Conservation (phyloP, 1,140 invertebrate species). For the Cepaea nemoralis region DNA sequence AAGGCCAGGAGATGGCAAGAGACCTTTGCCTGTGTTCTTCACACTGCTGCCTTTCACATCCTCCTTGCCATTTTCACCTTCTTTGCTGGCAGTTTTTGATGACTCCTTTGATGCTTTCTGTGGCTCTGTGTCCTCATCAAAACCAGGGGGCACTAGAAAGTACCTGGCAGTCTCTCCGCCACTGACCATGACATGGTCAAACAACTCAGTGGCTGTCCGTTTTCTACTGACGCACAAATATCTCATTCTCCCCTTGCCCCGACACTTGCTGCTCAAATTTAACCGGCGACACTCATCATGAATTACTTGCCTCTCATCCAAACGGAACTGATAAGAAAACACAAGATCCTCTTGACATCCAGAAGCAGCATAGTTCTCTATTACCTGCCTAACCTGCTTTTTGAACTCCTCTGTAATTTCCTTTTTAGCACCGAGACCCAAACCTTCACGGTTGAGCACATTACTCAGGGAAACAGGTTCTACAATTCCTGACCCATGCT, state of each 20-base stretch:
- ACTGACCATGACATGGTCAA: slow-evolving; percentile 63
- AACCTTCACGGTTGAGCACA: slow-evolving; percentile 60
- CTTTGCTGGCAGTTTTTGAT: neutral
- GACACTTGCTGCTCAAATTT: slow-evolving; percentile 76
- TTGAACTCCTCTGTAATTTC: slow-evolving; percentile 55
- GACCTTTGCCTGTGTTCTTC: neutral
- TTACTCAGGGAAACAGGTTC: slow-evolving; percentile 74
- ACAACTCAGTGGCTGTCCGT: slow-evolving; percentile 60
- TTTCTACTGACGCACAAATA: slow-evolving; percentile 74
- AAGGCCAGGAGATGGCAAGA: neutral
- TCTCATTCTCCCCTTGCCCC: slow-evolving; percentile 73
- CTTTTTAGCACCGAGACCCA: slow-evolving; percentile 54
- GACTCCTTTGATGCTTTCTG: neutral
- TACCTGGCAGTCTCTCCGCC: slow-evolving; percentile 71
- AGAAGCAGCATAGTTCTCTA: slow-evolving; percentile 59
- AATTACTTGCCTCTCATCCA: slow-evolving; percentile 80
- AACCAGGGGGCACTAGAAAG: slow-evolving; percentile 66
- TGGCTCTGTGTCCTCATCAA: neutral
- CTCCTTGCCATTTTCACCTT: neutral
- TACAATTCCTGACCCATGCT: slow-evolving; percentile 77
- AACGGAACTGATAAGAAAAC: slow-evolving; percentile 80
- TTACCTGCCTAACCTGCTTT: slow-evolving; percentile 48
- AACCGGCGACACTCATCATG: slow-evolving; percentile 73
- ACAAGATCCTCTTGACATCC: slow-evolving; percentile 74
- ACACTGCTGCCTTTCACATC: neutral